Evolutionary conservation across 2,113 vertebrate species (phyloP).

Genomic region (Pelmatolapia mariae): DNA sequence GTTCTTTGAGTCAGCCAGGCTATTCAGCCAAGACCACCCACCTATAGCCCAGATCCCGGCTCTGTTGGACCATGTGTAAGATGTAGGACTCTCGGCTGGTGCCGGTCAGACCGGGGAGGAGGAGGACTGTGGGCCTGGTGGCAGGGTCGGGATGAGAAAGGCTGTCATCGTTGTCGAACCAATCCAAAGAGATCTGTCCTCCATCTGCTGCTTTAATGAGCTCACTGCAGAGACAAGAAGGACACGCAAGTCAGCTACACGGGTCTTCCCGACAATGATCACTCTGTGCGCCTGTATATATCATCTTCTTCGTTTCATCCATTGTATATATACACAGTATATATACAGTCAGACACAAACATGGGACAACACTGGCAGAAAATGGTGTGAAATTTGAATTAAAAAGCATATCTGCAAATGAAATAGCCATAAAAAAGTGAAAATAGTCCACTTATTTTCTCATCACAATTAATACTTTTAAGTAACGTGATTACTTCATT

Average conservation of each 20-base stretch:
- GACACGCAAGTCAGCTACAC: slow-evolving; percentile 23
- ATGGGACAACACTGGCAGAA: background rate
- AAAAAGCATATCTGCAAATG: background rate
- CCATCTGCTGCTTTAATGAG: slow-evolving; percentile 95
- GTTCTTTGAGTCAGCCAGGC: background rate
- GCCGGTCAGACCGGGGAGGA: slow-evolving; percentile 93
- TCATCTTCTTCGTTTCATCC: background rate
- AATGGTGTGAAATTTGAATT: background rate
- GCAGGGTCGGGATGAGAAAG: slow-evolving; percentile 74
- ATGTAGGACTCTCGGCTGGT: slow-evolving; percentile 98
- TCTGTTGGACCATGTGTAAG: slow-evolving; percentile 96
- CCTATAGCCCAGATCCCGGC: slow-evolving; percentile 91
- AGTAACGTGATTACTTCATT: background rate
- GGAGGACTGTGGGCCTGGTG: slow-evolving; percentile 86
- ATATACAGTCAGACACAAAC: background rate
- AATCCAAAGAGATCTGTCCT: slow-evolving; percentile 98
- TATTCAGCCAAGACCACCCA: slow-evolving; percentile 59
- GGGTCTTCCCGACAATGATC: background rate
- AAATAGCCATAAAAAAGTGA: background rate
- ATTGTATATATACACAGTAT: background rate
- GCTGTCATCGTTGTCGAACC: slow-evolving; percentile 91
- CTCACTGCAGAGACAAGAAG: slow-evolving; percentile 78
- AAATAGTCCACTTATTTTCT: background rate
- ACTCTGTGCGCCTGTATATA: background rate
- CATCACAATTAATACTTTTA: background rate